Percentiles rank a stretch among this genome's conserved stretches.
Conservation (phyloP, 2,797 vertebrate genomes). For the Hydrolagus colliei region DNA sequence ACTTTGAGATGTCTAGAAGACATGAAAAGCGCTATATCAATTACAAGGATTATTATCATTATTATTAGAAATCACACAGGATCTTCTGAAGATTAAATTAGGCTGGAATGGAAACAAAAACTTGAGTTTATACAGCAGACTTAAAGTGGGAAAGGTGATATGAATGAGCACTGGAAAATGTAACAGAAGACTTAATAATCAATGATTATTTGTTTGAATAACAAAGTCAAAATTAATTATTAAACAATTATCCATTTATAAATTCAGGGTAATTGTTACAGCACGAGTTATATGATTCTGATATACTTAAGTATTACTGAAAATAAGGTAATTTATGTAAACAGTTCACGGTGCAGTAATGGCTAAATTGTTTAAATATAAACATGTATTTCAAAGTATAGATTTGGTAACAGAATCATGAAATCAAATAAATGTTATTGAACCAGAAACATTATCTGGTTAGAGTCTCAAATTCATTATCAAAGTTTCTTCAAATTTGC, state of each 20-base stretch:
- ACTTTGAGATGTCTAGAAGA: too few relatives aligned
- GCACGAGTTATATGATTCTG: not conserved
- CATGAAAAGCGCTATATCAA: too few relatives aligned
- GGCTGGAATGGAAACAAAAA: too few relatives aligned
- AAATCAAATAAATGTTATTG: not conserved
- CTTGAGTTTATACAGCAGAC: too few relatives aligned
- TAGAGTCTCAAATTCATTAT: slow-evolving; percentile 38
- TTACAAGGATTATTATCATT: too few relatives aligned
- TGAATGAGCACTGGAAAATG: too few relatives aligned
- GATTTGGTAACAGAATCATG: not conserved
- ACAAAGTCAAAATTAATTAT: not conserved
- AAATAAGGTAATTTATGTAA: not conserved
- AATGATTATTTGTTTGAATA: slow-evolving; percentile 26
- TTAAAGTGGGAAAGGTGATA: too few relatives aligned
- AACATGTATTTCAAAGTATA: not conserved
- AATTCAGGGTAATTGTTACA: not conserved
- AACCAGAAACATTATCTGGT: not conserved
- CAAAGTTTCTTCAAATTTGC: slow-evolving; percentile 47
- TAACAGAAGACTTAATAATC: not conserved
- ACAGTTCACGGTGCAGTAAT: not conserved
- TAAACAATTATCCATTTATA: not conserved
- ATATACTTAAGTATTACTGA: slow-evolving; percentile 7
- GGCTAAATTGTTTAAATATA: not conserved
- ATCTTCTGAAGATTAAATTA: too few relatives aligned
- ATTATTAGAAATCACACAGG: not conserved